Conservation (phyloP, 2,797 vertebrate genomes). For the Chrosomus eos region DNA sequence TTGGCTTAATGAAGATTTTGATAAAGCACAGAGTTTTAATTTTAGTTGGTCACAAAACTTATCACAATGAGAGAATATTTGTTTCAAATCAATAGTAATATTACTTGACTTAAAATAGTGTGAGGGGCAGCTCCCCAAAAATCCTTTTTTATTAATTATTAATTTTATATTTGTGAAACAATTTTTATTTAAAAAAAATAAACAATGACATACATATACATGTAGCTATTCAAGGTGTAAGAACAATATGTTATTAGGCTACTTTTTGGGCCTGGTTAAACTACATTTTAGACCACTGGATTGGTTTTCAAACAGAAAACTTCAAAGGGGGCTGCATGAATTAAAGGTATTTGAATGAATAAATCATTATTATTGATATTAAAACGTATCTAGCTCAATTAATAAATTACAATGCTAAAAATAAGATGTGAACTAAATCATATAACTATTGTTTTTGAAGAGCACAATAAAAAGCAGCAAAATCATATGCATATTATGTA, state of each 20-base stretch:
- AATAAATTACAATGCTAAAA: background rate
- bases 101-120: background rate
- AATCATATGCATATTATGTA: too few species aligned
- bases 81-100: background rate
- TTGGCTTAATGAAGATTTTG: background rate
- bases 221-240: background rate
- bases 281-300: background rate
- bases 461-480: background rate
- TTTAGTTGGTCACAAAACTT: background rate
- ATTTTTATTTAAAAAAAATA: background rate
- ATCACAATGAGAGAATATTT: background rate
- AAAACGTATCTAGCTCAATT: background rate
- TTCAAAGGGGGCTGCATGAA: background rate
- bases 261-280: background rate
- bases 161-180: background rate
- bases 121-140: background rate
- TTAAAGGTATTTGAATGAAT: background rate
- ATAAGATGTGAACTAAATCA: background rate
- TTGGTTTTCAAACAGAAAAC: background rate
- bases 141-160: background rate
- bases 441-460: background rate
- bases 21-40: background rate
- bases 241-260: background rate
- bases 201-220: too few species aligned
- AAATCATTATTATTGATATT: background rate